Base-by-base conservation (phyloP, 1,140 invertebrate genomes). In the Galleria mellonella region DNA sequence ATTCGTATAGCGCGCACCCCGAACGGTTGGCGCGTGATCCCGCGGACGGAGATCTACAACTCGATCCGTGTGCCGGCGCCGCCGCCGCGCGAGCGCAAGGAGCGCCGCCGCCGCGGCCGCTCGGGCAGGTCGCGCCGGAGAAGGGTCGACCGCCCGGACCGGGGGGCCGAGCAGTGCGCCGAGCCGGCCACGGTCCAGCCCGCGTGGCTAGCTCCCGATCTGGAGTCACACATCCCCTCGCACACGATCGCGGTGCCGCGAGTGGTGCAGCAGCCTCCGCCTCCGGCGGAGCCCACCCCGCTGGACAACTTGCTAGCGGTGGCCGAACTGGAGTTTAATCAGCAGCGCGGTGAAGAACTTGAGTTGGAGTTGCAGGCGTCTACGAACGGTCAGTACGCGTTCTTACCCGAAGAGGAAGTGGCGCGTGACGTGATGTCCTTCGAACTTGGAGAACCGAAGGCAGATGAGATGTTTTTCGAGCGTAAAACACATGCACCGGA, bases 11-110 rank as follows among this genome's bases (percentile, higher is more conserved):
- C 92, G 38, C 93, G 94, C 66, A 94, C 93, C 2, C 87, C 92
- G 1, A 88, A 90, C 63, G 94, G 94, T 61, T 95, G 94, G 94
- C 89, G 92, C 31, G 93, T 93, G 12, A 93, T 94, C 83, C 94
- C 94, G 47, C 88, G 92, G 43, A 94, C 93, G 17, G 90, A 91
- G 60, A 89, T 89, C 43, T 87, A 89, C 46, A 88, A 89, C 62
- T 89, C 90, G 28, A 89, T 89, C 58, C 72, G 88, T 32, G 87
- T 90, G 57, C 79, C 84, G 32, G 65, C 74, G 32, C 57, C 53
- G 30, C 65, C 54, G 32, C 59, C 59, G 35, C 58, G 65, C 54
- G 49, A 55, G 47, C 55, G 47, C 36, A 45, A 46, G 52, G 48
- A 46, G 33, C 77, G 72, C 44, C 63, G 59, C 49, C 73, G 58